These are phyloP conservation scores for Galeopsomyia nigrocyanea DNA, from an alignment of 2,888 invertebrate species.

Conservation along the genomic window DNA sequence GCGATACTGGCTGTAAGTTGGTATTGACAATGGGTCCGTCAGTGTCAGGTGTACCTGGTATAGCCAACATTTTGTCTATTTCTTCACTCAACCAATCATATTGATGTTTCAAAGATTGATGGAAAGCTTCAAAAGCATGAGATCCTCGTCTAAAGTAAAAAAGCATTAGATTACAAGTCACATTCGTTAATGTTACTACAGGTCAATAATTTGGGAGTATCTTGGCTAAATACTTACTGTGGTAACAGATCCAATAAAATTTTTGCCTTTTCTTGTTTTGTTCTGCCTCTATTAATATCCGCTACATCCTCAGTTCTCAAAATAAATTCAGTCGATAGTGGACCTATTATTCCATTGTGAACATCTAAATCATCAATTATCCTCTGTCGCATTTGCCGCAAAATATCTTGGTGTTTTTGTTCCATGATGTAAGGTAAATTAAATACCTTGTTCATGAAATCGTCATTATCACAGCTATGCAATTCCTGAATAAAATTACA, in stretches of 20 bases:
- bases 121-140: constrained; percentile 72
- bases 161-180: background rate
- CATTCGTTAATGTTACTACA: background rate
- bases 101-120: constrained; percentile 71
- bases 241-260: constrained; percentile 61
- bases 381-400: constrained; percentile 49
- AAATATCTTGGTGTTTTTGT: constrained; percentile 55
- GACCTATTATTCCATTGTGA: constrained; percentile 58
- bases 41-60: constrained; percentile 39
- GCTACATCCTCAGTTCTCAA: constrained; percentile 57
- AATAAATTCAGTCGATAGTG: constrained; percentile 56
- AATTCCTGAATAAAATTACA: background rate
- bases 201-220: background rate
- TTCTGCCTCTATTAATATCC: constrained; percentile 52
- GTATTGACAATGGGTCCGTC: constrained; percentile 49
- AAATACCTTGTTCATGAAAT: constrained; percentile 30
- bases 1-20: constrained; percentile 61
- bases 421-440: constrained; percentile 54
- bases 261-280: constrained; percentile 54
- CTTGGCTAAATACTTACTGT: constrained; percentile 51
- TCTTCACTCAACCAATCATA: constrained; percentile 74
- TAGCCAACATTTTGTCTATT: constrained; percentile 62
- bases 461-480: constrained; percentile 29
- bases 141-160: constrained; percentile 57
- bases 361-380: constrained; percentile 61